Evolutionary conservation across 2,797 vertebrate species (phyloP), one percentile per base, ranked within the genome.

Genomic region (Threskiornis aethiopicus): DNA sequence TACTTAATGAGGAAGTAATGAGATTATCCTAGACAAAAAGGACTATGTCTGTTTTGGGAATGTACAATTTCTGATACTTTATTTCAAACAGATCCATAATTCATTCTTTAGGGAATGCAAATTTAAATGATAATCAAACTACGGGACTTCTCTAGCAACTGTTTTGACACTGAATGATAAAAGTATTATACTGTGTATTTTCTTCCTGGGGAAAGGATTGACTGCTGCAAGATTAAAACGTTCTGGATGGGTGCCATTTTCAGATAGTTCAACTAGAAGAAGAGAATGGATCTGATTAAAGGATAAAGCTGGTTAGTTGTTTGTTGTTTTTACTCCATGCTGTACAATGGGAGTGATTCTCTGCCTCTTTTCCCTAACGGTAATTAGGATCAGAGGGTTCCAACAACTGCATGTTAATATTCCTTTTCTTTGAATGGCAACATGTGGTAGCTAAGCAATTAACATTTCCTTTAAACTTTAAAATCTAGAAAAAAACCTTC

Each of bases 1-100:
- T 91, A 89, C 67, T 97, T 91, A 87, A 91, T 87, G 66, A 90
- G 77, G 73, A 67, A 87, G 54, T 93, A 91, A 96, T 84, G 83
- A 87, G 80, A 92, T 96, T 93, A 89, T 58, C 58, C 39, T 33
- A 85, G 57, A 75, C 76, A 89, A 89, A 94, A 92, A 96, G 73
- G 80, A 37, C 85, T 46, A 3, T 39, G 71, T 75, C 72, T 76
- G 54, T 85, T 84, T 81, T 52, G 76, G 65, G 65, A 88, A 44
- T 1, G 0, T 31, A 55, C 28, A 4, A 6, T 93, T 92, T 81
- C 87, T 83, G 52, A 83, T 90, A n/a, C 78, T 94, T 88, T 25
- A 57, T 80, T 94, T 90, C 78, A 78, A 86, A 79, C 14, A 64
- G 35, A 86, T 88, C 54, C 41, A 7, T 72, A 84, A 52, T 93